phyloP scores from a whole-genome alignment of 2,888 invertebrate genomes.

The Mechanitis messenoides region DNA sequence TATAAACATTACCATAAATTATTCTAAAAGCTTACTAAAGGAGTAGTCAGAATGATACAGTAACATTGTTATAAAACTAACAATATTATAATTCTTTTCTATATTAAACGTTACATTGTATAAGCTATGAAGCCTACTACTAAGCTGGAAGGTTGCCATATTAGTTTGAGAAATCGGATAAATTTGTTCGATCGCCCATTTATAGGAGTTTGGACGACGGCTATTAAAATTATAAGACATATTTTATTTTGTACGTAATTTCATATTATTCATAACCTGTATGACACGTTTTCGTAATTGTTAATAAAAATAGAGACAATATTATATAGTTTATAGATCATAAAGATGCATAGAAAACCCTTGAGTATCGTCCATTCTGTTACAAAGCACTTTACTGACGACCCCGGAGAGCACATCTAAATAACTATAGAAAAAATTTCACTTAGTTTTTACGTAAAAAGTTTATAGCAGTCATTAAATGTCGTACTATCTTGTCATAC shows the following conservation, averaged over 20 bases:
- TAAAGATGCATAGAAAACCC: constrained; percentile 10
- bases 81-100: too few species aligned
- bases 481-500: background rate
- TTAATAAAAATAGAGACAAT: too few species aligned
- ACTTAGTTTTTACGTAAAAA: constrained; percentile 17
- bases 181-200: constrained; percentile 14
- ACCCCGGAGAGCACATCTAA: constrained; percentile 23
- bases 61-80: too few species aligned
- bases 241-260: background rate
- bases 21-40: too few species aligned
- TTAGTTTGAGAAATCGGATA: constrained; percentile 16
- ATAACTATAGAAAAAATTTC: constrained; percentile 24
- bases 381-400: constrained; percentile 28
- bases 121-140: constrained; percentile 5
- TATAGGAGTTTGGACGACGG: constrained; percentile 11
- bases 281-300: background rate
- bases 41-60: too few species aligned
- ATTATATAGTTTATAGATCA: too few species aligned
- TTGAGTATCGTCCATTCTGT: constrained; percentile 20
- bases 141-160: constrained; percentile 18
- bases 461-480: constrained; percentile 9
- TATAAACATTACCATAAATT: too few species aligned
- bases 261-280: too few species aligned
- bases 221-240: background rate
- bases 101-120: background rate